Percentiles rank a stretch among this genome's conserved stretches.
phyloP scores from a whole-genome alignment of 1,140 invertebrate species.

The Leptinotarsa lineolata region DNA sequence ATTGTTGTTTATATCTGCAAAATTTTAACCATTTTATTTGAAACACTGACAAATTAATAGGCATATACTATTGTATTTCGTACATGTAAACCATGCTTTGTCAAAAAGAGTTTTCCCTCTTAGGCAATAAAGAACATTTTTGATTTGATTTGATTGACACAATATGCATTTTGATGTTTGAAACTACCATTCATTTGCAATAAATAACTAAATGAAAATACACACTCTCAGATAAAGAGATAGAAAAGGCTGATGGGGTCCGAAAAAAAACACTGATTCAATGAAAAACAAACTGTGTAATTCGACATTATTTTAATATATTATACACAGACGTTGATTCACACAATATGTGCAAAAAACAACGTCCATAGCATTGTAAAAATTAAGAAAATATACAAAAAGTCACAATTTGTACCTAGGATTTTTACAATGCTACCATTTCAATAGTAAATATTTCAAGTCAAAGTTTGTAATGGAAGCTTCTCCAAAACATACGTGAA shows the following conservation, averaged over 20 bases:
- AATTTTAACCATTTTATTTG: no score
- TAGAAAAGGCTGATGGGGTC: background rate
- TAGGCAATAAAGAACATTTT: no score
- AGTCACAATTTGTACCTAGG: slow-evolving; percentile 32
- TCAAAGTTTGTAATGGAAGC: slow-evolving; percentile 23
- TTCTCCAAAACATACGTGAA: slow-evolving; percentile 34
- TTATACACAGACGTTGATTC: slow-evolving; percentile 39
- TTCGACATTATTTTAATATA: slow-evolving; percentile 37
- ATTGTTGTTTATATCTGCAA: no score
- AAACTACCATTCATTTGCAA: no score
- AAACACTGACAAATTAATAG: no score
- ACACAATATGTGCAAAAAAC: slow-evolving; percentile 46
- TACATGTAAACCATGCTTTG: no score
- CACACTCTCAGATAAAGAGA: no score
- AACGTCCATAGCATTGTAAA: slow-evolving; percentile 41
- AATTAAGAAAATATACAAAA: slow-evolving; percentile 40
- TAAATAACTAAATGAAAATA: no score
- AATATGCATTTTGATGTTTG: no score
- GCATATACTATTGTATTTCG: no score
- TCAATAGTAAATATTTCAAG: slow-evolving; percentile 16
- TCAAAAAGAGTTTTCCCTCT: no score
- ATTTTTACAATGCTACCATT: slow-evolving; percentile 41
- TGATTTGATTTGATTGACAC: no score
- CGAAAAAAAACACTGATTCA: background rate
- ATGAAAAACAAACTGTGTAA: slow-evolving; percentile 6